Evolutionary conservation across 2,797 vertebrate species (phyloP).

Genomic region (Anniella stebbinsi): DNA sequence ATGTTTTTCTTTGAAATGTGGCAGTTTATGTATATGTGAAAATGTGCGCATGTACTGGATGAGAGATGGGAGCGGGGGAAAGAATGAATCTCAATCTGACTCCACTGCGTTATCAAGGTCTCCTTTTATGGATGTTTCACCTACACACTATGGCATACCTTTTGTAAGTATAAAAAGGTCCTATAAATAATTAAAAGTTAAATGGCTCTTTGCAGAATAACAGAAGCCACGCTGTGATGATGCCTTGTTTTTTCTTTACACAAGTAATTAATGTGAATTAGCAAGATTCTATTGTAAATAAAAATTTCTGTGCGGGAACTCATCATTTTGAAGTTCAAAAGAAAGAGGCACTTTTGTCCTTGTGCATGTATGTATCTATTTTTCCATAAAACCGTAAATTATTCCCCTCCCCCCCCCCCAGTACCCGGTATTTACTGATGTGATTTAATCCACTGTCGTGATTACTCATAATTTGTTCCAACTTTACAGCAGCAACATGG

Average conservation of each 20-base stretch:
- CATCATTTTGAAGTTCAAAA: conserved; percentile 12
- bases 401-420: background rate
- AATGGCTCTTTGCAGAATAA: conserved; percentile 9
- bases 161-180: conserved; percentile 26
- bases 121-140: conserved; percentile 35
- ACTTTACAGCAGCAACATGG: background rate
- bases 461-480: conserved; percentile 12
- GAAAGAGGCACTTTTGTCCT: background rate
- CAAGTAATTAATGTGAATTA: conserved; percentile 19
- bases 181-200: conserved; percentile 50
- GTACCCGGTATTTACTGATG: background rate
- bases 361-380: background rate
- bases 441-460: background rate
- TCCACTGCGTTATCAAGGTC: conserved; percentile 37
- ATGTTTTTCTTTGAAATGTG: background rate
- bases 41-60: background rate
- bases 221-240: background rate
- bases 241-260: background rate
- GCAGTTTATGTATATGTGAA: background rate
- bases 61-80: background rate
- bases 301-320: conserved; percentile 10
- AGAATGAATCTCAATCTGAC: background rate
- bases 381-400: background rate
- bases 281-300: background rate
- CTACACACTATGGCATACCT: conserved; percentile 2